These are phyloP conservation scores for Rhogogaster chlorosoma DNA, from an alignment of 2,888 invertebrate species.

Conservation along the genomic window DNA sequence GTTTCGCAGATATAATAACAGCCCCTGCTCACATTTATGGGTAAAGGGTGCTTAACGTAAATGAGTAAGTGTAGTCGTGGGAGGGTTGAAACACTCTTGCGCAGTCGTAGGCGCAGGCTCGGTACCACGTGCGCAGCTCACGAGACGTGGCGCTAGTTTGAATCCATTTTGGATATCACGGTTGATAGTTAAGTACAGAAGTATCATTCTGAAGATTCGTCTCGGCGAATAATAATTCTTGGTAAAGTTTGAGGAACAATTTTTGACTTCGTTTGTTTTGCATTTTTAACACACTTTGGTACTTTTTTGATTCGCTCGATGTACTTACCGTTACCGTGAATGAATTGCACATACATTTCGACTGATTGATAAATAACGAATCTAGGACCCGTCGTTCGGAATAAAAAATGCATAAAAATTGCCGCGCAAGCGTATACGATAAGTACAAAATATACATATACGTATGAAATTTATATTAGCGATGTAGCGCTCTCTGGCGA, in stretches of 20 bases:
- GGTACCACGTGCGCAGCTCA: not conserved
- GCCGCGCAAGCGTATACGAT: not conserved
- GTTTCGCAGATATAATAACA: not conserved
- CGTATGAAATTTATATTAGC: not conserved
- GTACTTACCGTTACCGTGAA: not conserved
- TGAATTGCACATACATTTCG: not conserved
- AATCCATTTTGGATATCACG: not conserved
- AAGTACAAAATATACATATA: not conserved
- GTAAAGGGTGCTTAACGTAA: not conserved
- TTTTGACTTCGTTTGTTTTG: too few relatives aligned
- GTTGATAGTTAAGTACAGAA: not conserved
- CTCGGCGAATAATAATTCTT: not conserved
- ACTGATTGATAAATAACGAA: not conserved
- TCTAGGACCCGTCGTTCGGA: not conserved
- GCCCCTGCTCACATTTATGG: not conserved
- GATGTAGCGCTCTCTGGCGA: slow-evolving; percentile 65
- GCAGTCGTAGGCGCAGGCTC: slow-evolving; percentile 42
- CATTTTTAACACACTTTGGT: not conserved
- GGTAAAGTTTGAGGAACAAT: too few relatives aligned
- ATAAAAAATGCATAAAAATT: not conserved
- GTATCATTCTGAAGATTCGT: not conserved
- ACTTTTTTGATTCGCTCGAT: not conserved
- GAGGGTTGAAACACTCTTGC: slow-evolving; percentile 24
- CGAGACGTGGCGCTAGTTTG: slow-evolving; percentile 4
- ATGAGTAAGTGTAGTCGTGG: not conserved